These are phyloP conservation scores for Stenchaetothrips biformis DNA, from an alignment of 2,888 invertebrate genomes.

Conservation along the genomic window DNA sequence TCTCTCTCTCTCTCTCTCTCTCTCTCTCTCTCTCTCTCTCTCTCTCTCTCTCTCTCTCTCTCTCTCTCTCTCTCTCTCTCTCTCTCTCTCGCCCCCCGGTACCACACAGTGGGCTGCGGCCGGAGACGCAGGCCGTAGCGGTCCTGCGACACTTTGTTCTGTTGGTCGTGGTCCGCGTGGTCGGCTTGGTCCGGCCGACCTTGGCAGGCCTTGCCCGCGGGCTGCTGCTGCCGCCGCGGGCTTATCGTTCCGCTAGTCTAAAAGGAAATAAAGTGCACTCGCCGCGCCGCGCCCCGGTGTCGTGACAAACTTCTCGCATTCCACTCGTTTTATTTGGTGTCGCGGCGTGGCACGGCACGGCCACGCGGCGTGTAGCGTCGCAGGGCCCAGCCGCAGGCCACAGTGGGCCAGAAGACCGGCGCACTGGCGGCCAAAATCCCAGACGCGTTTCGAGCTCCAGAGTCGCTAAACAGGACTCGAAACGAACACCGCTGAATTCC, in stretches of 20 bases:
- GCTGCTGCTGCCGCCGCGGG: background rate
- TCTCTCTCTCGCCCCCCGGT: background rate
- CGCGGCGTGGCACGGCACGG: background rate
- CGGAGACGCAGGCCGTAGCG: too few species aligned
- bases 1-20: background rate
- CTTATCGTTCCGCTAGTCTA: background rate
- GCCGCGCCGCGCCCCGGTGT: background rate
- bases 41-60: conserved; percentile 11
- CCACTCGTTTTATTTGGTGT: conserved; percentile 5
- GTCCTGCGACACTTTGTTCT: too few species aligned
- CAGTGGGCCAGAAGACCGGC: too few species aligned
- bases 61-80: background rate
- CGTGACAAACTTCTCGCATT: conserved; percentile 18
- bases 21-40: conserved; percentile 17
- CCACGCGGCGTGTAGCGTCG: background rate
- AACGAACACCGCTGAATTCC: too few species aligned
- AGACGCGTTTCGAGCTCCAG: too few species aligned
- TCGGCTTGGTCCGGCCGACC: too few species aligned
- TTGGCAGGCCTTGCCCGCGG: too few species aligned
- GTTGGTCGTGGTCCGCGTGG: too few species aligned
- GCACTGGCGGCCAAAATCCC: too few species aligned
- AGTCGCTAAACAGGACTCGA: too few species aligned
- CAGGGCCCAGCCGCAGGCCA: too few species aligned
- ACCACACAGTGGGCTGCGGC: too few species aligned
- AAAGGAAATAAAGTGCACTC: background rate